Conservation (phyloP, 2,113 vertebrate genomes). For the Uria lomvia region DNA sequence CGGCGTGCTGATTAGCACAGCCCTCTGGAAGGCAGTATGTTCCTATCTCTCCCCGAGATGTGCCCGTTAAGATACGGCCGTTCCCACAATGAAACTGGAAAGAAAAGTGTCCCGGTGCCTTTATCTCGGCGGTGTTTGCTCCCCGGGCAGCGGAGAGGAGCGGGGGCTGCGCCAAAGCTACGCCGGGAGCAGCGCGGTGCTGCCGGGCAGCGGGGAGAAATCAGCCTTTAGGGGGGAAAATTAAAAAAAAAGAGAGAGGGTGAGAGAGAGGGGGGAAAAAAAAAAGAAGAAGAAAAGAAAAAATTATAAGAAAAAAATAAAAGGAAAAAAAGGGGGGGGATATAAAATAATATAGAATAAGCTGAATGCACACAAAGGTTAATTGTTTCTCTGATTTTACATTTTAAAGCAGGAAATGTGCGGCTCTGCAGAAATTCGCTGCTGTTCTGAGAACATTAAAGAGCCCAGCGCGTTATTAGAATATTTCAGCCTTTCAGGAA, state of each 20-base stretch:
- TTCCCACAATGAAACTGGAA: neutral
- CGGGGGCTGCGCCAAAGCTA: neutral
- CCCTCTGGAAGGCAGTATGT: neutral
- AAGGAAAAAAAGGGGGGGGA: neutral
- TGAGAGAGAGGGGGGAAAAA: too few species aligned
- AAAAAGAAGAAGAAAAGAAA: neutral
- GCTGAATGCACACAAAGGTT: neutral
- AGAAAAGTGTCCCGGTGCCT: neutral
- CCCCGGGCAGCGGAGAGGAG: neutral
- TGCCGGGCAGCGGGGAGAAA: neutral
- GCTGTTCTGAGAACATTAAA: constrained; percentile 4
- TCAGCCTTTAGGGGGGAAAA: neutral
- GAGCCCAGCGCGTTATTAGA: neutral
- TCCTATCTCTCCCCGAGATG: neutral
- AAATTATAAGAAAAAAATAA: too few species aligned
- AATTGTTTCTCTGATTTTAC: constrained; percentile 17
- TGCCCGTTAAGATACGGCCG: neutral
- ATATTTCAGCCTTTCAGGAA: constrained; percentile 54
- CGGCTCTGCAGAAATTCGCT: neutral
- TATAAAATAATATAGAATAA: neutral
- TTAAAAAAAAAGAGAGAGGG: neutral
- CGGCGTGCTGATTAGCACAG: constrained; percentile 27
- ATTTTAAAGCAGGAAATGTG: constrained; percentile 35
- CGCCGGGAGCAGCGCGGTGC: neutral
- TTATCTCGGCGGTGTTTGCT: neutral